Conservation (phyloP, 2,113 vertebrate species). For the Istiophorus platypterus region DNA sequence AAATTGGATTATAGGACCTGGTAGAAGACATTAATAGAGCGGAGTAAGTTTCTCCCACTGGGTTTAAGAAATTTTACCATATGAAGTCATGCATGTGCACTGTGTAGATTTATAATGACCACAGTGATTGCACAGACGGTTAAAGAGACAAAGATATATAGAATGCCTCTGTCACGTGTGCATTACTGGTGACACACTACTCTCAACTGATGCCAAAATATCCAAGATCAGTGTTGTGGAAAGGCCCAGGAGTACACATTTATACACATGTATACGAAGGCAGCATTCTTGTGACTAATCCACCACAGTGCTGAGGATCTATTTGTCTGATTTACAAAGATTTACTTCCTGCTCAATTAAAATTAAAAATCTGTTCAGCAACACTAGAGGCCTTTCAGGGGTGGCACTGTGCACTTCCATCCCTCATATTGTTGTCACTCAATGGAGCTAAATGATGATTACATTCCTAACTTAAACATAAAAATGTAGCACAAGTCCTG, state of each 20-base stretch:
- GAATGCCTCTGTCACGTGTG: constrained; percentile 14
- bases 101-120: no score
- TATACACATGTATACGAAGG: no score
- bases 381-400: neutral
- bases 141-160: constrained; percentile 39
- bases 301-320: constrained; percentile 1
- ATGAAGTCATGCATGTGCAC: no score
- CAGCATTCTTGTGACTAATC: neutral
- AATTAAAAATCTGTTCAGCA: constrained; percentile 11
- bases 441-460: neutral
- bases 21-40: neutral
- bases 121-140: neutral
- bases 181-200: constrained; percentile 18
- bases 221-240: constrained; percentile 21
- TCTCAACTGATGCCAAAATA: constrained; percentile 9
- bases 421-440: neutral
- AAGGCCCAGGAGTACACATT: neutral
- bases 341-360: constrained; percentile 2
- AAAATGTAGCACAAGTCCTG: neutral
- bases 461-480: neutral
- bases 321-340: constrained; percentile 24
- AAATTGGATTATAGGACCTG: neutral
- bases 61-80: no score
- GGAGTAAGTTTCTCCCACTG: neutral
- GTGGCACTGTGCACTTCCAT: neutral